Evolutionary conservation across 2,113 vertebrate species (phyloP), one percentile per base, ranked within the genome.

Genomic region (Pedionomus torquatus): DNA sequence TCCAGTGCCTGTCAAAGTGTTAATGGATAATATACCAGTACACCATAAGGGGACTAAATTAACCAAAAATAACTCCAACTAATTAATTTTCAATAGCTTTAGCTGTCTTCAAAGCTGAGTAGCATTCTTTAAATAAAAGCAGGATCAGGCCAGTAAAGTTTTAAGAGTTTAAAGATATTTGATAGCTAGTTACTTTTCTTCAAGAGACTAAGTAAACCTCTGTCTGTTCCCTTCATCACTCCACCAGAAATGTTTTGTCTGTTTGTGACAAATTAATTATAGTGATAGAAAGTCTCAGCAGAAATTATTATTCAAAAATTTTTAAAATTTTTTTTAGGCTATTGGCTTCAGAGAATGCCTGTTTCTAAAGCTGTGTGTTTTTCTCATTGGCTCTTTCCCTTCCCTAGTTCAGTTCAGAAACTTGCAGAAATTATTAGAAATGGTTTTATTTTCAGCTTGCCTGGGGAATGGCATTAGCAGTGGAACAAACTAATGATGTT

Each of bases 201-300:
- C 13, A 96, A 88, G 81, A 83, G 55, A n/a, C 55, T 58, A 72
- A 83, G 44, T 35, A 87, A 95, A 94, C 96, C 87, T 95, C 88
- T 94, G 94, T 95, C 96, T 95, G 78, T 92, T 95, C 97, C 94
- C 94, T 88, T 96, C 91, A 94, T 89, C 92, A 90, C 72, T 94
- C 19, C 90, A 89, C 43, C n/a, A 93, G 87, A 93, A 82, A 64
- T 60, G 88, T 96, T 97, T 97, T 88, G 93, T 97, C 4, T 72
- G 83, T 96, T 96, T 87, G 77, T 93, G 96, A 96, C 96, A 96
- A 97, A 95, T 96, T 95, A 97, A 97, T 97, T 96, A 95, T 17
- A 94, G 86, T 17, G 15, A 96, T 89, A 92, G 85, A 89, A 43
- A 94, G 80, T 78, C 68, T 37, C 80, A 3, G 80, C 69, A 88